Evolutionary conservation across 2,888 invertebrate species (phyloP).

Genomic region (Drosophila antonietae): DNA sequence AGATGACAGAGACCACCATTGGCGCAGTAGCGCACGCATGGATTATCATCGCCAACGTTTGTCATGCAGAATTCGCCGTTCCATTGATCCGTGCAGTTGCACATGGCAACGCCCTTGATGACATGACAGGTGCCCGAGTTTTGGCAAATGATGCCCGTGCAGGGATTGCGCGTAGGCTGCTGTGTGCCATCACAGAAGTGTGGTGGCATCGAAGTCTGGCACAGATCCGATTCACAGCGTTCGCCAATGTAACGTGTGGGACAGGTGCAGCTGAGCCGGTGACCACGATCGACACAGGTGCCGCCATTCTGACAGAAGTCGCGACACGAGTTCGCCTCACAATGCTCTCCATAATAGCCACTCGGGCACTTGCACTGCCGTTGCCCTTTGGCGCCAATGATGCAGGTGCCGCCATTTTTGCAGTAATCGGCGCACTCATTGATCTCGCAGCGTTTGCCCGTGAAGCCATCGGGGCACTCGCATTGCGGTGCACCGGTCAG

Average conservation of each 20-base stretch:
- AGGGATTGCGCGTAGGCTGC: constrained; percentile 81
- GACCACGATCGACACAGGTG: constrained; percentile 77
- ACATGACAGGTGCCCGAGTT: constrained; percentile 86
- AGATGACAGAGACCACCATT: constrained; percentile 87
- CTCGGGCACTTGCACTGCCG: constrained; percentile 81
- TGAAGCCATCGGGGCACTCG: constrained; percentile 86
- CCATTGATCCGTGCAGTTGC: constrained; percentile 86
- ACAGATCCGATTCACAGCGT: constrained; percentile 86
- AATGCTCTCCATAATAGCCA: constrained; percentile 84
- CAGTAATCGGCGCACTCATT: constrained; percentile 87
- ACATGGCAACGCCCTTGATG: constrained; percentile 85
- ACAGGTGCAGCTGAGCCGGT: constrained; percentile 80
- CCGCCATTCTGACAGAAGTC: constrained; percentile 86
- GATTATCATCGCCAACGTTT: constrained; percentile 87
- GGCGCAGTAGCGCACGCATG: constrained; percentile 87
- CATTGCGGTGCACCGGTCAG: constrained; percentile 85
- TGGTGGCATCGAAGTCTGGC: constrained; percentile 84
- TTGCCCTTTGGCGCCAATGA: constrained; percentile 82
- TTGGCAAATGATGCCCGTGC: constrained; percentile 85
- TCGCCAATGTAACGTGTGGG: constrained; percentile 81
- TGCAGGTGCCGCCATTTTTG: constrained; percentile 85
- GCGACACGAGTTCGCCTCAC: constrained; percentile 86
- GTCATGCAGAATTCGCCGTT: constrained; percentile 86
- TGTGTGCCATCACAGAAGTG: constrained; percentile 80
- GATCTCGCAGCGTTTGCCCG: constrained; percentile 87